Evolutionary conservation across 1,140 invertebrate genomes (phyloP), one percentile per base, ranked within the genome.

Genomic region (Zaprionus davidi): DNA sequence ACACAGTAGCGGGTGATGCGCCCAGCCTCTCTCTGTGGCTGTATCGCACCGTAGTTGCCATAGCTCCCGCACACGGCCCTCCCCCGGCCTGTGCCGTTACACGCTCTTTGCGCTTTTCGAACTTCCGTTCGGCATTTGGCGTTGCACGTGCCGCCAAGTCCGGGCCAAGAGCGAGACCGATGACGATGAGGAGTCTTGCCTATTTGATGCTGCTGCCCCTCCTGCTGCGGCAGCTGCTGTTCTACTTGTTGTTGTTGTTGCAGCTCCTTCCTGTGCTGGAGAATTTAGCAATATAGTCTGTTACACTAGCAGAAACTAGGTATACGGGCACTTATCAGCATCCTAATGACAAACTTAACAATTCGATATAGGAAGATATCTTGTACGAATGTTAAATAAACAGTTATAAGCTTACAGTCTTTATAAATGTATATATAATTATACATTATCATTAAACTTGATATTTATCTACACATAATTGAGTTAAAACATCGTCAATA

Each of bases 201-300:
- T 26, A 13, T 38, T 38, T 11, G 41, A n/a, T 44, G 38, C 73
- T 66, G 69, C 24, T 64, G 63, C 79, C 58, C 53, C 53, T 60
- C 41, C 72, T 76, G 57, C 36, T 66, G 78, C 62, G 71, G 57
- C 41, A 41, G 9, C 65, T 79, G 64, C 41, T 69, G 41, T 51
- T 51, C 20, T 24, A 34, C 9, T 34, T n/a, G n/a, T 44, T 44
- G 41, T 46, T 46, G 38, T 41, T 66, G 58, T 63, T 63, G 64
- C 57, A 80, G 77, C 57, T 64, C 62, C 67, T 79, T 82, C 82
- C 83, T 87, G 77, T 83, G 63, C 58, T 22, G 69, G 51, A 63
- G 77, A 88, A 78, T 87, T 88, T 87, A 81, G 83, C 84, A 87
- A 87, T 87, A 87, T 81, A 87, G 78, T 81, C 81, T 38, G n/a